Evolutionary conservation across 2,797 vertebrate genomes (phyloP), one percentile per base, ranked within the genome.

Genomic region (Sus cebifrons): DNA sequence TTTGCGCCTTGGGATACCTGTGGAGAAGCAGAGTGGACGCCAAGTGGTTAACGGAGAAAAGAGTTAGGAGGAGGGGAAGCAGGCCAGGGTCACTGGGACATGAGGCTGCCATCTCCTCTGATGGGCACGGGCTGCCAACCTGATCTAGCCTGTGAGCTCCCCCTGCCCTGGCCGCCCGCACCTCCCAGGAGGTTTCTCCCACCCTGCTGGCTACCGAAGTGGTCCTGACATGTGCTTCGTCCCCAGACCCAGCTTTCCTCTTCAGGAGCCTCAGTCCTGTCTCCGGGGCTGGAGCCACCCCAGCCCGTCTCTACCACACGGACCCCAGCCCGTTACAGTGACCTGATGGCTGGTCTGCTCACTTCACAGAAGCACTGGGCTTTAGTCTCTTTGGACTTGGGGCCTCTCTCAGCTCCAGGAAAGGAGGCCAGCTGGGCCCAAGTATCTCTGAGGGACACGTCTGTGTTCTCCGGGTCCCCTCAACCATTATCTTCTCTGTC

Each of bases 161-260:
- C 44, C 44, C 44, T 10, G 44, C 44, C 44, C 44, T 10, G 44
- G 44, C 44, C 44, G 36, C 44, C 44, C 9, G 44, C 44, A 6
- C 44, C 44, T 49, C 44, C 6, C 44, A 49, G 0, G 60, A 44
- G 21, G 23, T 17, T 10, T 15, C 49, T 14, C 54, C 15, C 0
- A 25, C 32, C 12, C 23, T 5, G 3, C 68, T 2, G 4, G 65
- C 27, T 32, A 23, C n/a, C 68, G 9, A 1, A 2, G 54, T 0
- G 36, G 60, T n/a, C 54, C 85, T 10, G 52, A 15, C 21, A 1
- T 5, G 0, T 0, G 7, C 0, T 0, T 0, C 16, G 56, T 8
- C 32, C 81, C 56, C 64, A 67, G 77, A 3, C 21, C 67, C 9
- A 1, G 23, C 3, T 10, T 0, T 73, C n/a, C 52, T 25, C 56